Conservation (phyloP, 2,888 invertebrate species). For the Hesperia comma region DNA sequence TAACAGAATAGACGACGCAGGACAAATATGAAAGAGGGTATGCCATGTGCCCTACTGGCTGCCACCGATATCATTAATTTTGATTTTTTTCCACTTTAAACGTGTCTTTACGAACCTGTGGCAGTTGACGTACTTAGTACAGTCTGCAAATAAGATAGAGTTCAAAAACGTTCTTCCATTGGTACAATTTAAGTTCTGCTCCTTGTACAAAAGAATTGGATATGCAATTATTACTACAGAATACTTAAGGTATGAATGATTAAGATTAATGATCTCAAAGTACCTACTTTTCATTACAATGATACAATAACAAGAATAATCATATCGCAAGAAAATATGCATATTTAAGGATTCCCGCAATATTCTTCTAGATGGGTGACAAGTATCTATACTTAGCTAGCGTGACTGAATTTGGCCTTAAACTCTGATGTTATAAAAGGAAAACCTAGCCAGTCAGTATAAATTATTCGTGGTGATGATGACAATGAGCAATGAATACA, state of each 20-base stretch:
- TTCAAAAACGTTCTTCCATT: no score
- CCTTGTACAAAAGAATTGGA: no score
- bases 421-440: neutral
- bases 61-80: slow-evolving; percentile 83
- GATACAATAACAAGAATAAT: no score
- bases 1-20: slow-evolving; percentile 49
- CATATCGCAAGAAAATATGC: no score
- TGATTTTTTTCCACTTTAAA: slow-evolving; percentile 81
- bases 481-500: neutral
- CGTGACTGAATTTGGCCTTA: neutral
- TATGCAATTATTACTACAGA: no score
- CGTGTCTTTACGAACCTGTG: slow-evolving; percentile 82
- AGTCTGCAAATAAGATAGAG: slow-evolving; percentile 51
- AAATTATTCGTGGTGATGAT: neutral
- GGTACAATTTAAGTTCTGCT: no score
- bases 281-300: no score
- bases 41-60: slow-evolving; percentile 73
- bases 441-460: neutral
- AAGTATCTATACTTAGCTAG: neutral
- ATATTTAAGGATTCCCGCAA: no score
- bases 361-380: neutral
- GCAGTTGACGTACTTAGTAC: slow-evolving; percentile 72
- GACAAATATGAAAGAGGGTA: slow-evolving; percentile 48
- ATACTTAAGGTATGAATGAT: no score
- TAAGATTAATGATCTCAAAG: no score